phyloP scores from a whole-genome alignment of 2,113 vertebrate species.

The Ploceus nigricollis region DNA sequence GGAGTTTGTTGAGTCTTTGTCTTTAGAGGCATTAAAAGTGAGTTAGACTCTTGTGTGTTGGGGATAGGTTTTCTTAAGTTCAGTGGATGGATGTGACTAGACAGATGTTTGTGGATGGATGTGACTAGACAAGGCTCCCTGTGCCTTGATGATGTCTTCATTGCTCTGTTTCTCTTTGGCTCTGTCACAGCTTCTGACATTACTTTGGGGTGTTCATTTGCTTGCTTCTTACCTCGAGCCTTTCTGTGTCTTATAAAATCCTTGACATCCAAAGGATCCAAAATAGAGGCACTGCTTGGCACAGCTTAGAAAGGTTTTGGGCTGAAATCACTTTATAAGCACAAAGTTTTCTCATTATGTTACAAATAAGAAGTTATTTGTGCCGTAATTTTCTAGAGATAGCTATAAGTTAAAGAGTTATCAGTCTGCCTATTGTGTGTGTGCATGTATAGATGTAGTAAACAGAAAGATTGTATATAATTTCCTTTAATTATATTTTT shows the following conservation, averaged over 20 bases:
- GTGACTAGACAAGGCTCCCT: not conserved
- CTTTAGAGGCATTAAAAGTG: not conserved
- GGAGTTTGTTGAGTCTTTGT: not conserved
- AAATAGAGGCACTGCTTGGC: not conserved
- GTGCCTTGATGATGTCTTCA: not conserved
- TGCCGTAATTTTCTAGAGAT: not conserved
- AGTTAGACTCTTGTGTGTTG: not conserved
- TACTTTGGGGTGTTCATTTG: not conserved
- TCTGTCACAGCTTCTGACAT: not conserved
- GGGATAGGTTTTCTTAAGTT: not conserved
- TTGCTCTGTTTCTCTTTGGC: not conserved
- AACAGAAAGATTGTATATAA: constrained; percentile 50
- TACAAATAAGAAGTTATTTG: constrained; percentile 5
- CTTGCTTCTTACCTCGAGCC: not conserved
- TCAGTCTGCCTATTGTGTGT: constrained; percentile 7
- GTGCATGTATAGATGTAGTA: constrained; percentile 10
- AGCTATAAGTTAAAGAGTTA: constrained; percentile 24
- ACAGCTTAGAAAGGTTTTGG: not conserved
- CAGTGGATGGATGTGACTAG: not conserved
- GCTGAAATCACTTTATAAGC: not conserved
- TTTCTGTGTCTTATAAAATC: not conserved
- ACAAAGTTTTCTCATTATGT: constrained; percentile 20
- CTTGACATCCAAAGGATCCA: not conserved
- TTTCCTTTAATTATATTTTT: constrained; percentile 60
- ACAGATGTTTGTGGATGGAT: not conserved